Percentiles rank a stretch among this genome's conserved stretches.
Conservation (phyloP, 2,797 vertebrate genomes). For the Sarcophilus harrisii region DNA sequence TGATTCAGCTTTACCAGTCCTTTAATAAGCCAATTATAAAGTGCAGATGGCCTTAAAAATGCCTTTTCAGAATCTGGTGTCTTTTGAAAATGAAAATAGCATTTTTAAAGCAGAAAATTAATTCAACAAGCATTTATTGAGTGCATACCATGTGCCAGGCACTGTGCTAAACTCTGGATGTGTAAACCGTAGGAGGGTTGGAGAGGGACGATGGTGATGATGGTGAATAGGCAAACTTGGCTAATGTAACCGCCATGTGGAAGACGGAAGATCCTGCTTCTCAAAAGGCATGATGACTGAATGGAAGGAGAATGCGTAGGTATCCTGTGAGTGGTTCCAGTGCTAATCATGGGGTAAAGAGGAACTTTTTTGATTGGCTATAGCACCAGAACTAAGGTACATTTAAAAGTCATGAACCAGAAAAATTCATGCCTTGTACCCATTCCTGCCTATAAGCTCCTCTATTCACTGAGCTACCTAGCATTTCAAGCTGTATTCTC, state of each 20-base stretch:
- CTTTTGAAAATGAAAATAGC: conserved; percentile 58
- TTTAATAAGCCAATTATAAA: conserved; percentile 61
- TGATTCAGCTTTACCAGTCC: conserved; percentile 5
- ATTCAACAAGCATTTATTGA: background rate
- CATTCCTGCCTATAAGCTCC: background rate
- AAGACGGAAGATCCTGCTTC: background rate
- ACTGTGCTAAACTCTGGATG: background rate
- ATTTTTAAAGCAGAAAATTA: background rate
- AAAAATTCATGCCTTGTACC: background rate
- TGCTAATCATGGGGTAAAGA: background rate
- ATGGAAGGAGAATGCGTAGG: background rate
- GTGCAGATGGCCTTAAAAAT: conserved; percentile 70
- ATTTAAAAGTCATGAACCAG: background rate
- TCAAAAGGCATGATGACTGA: background rate
- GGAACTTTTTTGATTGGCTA: background rate
- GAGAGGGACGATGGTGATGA: background rate
- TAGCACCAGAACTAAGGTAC: background rate
- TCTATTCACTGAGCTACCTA: background rate
- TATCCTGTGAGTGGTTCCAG: background rate
- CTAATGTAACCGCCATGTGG: background rate
- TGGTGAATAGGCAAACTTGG: background rate
- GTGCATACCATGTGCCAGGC: background rate
- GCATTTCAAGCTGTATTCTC: background rate
- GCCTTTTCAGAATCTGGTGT: conserved; percentile 35
- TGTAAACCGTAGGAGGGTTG: background rate